Base-by-base conservation (phyloP, 2,888 invertebrate species). In the Falcaria lacertinaria region DNA sequence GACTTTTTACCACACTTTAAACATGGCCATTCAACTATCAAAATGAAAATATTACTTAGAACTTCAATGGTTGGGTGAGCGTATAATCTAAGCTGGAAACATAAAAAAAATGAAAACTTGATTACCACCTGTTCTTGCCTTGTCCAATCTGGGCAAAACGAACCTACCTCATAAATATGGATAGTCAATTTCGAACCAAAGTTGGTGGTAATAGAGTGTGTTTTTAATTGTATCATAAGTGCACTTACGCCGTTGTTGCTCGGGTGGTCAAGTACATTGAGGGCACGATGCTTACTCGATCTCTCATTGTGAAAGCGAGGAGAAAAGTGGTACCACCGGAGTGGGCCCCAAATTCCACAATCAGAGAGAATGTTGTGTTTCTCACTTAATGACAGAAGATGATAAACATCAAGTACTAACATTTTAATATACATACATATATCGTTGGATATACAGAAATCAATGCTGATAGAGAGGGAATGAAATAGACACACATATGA, bases 261-360 rank as follows among this genome's bases (percentile, higher is more conserved):
- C 32, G 36, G 34, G 39, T 44, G 42, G 39, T 34, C 41, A 45
- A 41, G 33, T 48, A 54, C 66, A 75, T 71, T 55, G 73, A 66
- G 76, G 77, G 68, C 79, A 76, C 66, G 63, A 67, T 75, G 76
- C 75, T 80, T 78, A 78, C 74, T 60, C 54, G 60, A 54, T 60
- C 73, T 74, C 66, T 57, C 66, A 53, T 59, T 51, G 80, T 71
- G 86, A 87, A 87, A 87, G 87, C 78, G 38, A 63, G 59, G 84
- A 78, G 87, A 87, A 87, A 87, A 83, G 79, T 68, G 60, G 43
- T 54, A 58, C 66, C 61, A 65, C 64, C 64, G 55, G 50, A 39
- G 48, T 50, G 60, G 66, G 67, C 65, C 67, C 84, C 82, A 67
- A 87, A 86, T 87, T 83, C 86, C 82, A 52, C 48, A 52, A 67